Percentiles rank a stretch among this genome's conserved stretches.
Evolutionary conservation across 2,888 invertebrate species (phyloP).

Genomic region (Brachyptera putata): DNA sequence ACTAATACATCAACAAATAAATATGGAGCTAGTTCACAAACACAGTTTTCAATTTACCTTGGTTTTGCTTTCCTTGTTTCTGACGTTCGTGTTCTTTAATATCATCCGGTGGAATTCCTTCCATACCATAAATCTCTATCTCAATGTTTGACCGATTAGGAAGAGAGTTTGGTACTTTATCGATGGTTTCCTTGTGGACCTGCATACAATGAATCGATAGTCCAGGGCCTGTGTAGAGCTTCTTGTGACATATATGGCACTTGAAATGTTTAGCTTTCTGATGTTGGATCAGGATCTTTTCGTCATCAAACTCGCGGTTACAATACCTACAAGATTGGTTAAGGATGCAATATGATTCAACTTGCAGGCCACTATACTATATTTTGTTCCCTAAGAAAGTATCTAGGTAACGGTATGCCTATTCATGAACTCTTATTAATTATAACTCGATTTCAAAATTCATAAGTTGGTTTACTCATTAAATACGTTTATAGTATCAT

Average conservation of each 20-base stretch:
- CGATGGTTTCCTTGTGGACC: constrained; percentile 99
- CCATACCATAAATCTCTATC: constrained; percentile 99
- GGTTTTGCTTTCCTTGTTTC: constrained; percentile 47
- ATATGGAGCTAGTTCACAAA: no score
- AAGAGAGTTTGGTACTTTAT: constrained; percentile 98
- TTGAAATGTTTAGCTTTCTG: constrained; percentile 99
- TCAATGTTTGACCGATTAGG: constrained; percentile 97
- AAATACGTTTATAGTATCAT: no score
- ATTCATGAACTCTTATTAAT: no score
- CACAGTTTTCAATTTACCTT: no score
- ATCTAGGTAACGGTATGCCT: no score
- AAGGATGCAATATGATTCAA: neutral
- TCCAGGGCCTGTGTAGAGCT: constrained; percentile 96
- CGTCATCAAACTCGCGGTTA: constrained; percentile 99
- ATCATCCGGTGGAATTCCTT: constrained; percentile 96
- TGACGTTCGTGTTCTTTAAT: constrained; percentile 90
- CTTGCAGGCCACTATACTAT: neutral
- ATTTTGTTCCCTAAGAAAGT: neutral
- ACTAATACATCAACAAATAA: no score
- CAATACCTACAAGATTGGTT: constrained; percentile 77
- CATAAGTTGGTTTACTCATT: no score
- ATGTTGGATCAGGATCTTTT: constrained; percentile 98
- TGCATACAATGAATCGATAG: constrained; percentile 99
- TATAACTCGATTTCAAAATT: no score
- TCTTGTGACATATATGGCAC: constrained; percentile 99